Conservation (phyloP, 2,888 invertebrate species). For the Synanthedon andrenaeformis region DNA sequence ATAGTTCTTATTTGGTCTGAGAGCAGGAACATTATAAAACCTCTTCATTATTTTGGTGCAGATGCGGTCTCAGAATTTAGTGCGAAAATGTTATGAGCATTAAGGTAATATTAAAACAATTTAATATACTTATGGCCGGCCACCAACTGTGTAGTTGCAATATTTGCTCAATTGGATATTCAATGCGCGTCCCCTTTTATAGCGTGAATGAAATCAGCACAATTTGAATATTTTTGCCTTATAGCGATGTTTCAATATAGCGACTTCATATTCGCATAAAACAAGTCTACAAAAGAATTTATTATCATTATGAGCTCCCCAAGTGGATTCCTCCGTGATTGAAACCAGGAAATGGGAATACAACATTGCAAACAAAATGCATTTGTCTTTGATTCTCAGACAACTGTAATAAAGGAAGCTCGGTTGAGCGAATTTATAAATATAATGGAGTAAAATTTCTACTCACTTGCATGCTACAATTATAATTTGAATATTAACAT, state of each 20-base stretch:
- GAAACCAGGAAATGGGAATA: not conserved
- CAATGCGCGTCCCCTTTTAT: constrained; percentile 9
- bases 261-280: not conserved
- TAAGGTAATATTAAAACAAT: not conserved
- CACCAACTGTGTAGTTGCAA: constrained; percentile 3
- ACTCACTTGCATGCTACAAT: too few species aligned
- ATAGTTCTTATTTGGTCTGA: too few species aligned
- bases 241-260: not conserved
- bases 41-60: too few species aligned
- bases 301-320: not conserved
- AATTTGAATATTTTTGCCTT: constrained; percentile 6
- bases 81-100: not conserved
- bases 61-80: not conserved
- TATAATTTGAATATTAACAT: too few species aligned
- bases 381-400: not conserved
- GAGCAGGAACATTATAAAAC: too few species aligned
- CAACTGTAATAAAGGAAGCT: not conserved
- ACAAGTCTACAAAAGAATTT: not conserved
- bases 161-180: constrained; percentile 13
- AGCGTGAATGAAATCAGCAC: constrained; percentile 14
- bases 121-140: not conserved
- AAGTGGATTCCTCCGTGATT: not conserved
- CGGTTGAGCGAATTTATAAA: not conserved
- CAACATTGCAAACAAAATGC: not conserved
- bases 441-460: too few species aligned